Conservation (phyloP, 2,797 vertebrate genomes). For the Gallinago solitaria region DNA sequence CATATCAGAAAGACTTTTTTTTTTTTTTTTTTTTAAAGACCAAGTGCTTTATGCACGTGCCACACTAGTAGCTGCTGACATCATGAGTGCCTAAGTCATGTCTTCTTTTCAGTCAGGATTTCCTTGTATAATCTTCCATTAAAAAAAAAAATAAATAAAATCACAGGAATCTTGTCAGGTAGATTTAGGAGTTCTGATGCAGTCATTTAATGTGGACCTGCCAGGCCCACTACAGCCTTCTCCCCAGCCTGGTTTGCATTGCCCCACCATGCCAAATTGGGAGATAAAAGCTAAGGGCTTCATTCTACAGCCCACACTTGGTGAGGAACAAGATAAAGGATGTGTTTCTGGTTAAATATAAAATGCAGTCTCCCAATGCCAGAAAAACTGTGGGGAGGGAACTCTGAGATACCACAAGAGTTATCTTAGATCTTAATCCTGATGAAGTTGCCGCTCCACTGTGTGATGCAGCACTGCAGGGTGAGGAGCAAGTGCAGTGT, state of each 20-base stretch:
- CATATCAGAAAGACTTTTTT: slow-evolving; percentile 14
- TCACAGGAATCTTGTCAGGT: not conserved
- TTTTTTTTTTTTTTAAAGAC: not conserved
- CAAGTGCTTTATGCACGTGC: not conserved
- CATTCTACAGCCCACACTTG: not conserved
- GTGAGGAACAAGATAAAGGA: not conserved
- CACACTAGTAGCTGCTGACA: not conserved
- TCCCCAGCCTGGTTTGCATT: not conserved
- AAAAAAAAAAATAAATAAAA: not conserved
- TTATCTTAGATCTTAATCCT: not conserved
- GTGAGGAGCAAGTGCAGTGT: not conserved
- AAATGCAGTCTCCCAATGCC: not conserved
- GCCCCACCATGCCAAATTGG: not conserved
- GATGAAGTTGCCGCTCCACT: not conserved
- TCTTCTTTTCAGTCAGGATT: not conserved
- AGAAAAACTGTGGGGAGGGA: not conserved
- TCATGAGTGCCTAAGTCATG: not conserved
- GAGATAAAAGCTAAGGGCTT: not conserved
- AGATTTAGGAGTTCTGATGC: not conserved
- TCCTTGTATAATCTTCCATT: not conserved
- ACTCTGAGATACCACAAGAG: not conserved
- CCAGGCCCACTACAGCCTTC: not conserved
- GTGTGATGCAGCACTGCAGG: not conserved
- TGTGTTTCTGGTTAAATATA: not conserved
- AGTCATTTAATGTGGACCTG: not conserved